These are phyloP conservation scores for Heliconius nattereri DNA, from an alignment of 1,140 invertebrate species.

Conservation along the genomic window DNA sequence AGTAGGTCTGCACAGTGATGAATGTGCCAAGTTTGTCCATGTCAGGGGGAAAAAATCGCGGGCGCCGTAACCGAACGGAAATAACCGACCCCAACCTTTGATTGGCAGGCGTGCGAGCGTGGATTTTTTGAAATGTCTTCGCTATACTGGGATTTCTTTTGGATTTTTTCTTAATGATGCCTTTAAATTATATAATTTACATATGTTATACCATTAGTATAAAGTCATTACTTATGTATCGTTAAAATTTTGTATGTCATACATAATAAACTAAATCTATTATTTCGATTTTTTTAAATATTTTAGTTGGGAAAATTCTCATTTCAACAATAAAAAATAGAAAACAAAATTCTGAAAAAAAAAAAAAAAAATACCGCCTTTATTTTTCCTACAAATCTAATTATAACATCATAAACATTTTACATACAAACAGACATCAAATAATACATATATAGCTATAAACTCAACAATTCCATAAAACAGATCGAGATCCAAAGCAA, in stretches of 20 bases:
- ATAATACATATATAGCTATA: slow-evolving; percentile 1
- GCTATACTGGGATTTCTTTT: neutral
- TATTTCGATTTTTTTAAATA: no score
- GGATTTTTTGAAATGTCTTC: slow-evolving; percentile 26
- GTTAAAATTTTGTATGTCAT: no score
- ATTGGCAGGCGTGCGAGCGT: slow-evolving; percentile 55
- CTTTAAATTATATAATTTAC: no score
- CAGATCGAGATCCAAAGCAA: slow-evolving; percentile 60
- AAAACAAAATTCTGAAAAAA: neutral
- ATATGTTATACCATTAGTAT: no score
- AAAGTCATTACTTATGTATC: no score
- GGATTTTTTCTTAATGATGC: no score
- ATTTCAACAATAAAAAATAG: no score
- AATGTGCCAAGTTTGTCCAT: slow-evolving; percentile 69
- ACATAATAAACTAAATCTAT: no score
- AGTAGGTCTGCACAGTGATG: slow-evolving; percentile 53
- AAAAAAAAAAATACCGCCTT: neutral
- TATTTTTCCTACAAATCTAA: no score
- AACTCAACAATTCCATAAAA: slow-evolving; percentile 60
- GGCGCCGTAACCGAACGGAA: slow-evolving; percentile 54
- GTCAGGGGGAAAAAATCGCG: slow-evolving; percentile 66
- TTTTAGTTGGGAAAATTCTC: no score
- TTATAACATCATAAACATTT: neutral
- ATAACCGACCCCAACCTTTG: slow-evolving; percentile 59
- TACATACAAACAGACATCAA: neutral